A percentile compares a stretch with the other conserved stretches of the same genome.
Evolutionary conservation across 2,888 invertebrate species (phyloP).

Genomic region (Erannis defoliaria): DNA sequence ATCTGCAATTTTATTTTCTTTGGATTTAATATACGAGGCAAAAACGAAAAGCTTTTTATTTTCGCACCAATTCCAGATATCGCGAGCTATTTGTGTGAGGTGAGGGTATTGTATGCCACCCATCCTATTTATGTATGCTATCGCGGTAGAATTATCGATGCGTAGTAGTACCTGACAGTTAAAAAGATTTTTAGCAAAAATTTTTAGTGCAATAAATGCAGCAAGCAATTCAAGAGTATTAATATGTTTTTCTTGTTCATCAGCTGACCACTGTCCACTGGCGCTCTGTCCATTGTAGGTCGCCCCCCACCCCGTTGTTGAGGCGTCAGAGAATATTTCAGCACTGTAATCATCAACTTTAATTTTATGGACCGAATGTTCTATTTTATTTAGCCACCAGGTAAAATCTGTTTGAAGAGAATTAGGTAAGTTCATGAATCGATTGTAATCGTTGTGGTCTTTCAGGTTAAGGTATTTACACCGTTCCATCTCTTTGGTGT

Average conservation of each 20-base stretch:
- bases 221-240: constrained; percentile 16
- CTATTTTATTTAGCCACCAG: constrained; percentile 22
- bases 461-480: constrained; percentile 37
- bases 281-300: background rate
- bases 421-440: constrained; percentile 10
- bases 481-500: constrained; percentile 50
- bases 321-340: constrained; percentile 23
- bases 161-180: background rate
- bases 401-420: background rate
- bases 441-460: constrained; percentile 5
- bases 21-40: background rate
- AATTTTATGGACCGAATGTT: constrained; percentile 4
- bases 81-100: background rate
- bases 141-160: background rate
- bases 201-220: constrained; percentile 9
- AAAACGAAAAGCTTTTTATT: background rate
- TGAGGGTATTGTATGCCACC: background rate
- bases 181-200: background rate
- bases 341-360: background rate
- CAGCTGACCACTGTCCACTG: constrained; percentile 20
- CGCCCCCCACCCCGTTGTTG: constrained; percentile 19
- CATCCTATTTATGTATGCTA: constrained; percentile 3
- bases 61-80: background rate
- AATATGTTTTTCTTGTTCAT: constrained; percentile 7
- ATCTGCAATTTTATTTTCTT: constrained; percentile 6